Evolutionary conservation across 1,140 invertebrate genomes (phyloP), one percentile per base, ranked within the genome.

Genomic region (Aricia agestis): DNA sequence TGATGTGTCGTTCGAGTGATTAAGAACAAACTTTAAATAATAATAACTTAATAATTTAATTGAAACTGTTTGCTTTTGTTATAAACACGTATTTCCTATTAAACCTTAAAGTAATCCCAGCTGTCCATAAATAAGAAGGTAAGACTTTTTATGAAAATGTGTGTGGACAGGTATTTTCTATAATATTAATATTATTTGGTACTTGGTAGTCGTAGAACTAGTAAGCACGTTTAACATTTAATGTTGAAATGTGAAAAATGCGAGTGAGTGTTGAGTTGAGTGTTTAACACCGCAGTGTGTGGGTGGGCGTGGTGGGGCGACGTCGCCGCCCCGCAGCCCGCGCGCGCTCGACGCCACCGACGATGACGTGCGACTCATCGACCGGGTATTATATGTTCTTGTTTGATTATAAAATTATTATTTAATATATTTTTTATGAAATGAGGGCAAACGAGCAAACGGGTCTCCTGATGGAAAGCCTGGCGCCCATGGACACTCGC

Each of bases 101-200:
- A 25, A 25, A 25, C n/a, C n/a, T n/a, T n/a, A 25, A 25, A 25
- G 25, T 25, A 25, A 25, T 25, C 3, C 25, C 25, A 25, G 25
- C 25, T 25, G 25, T 2, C 25, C 25, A 25, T 25, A 25, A 25
- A 25, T 25, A 25, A 25, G 25, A 36, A 36, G 36, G 36, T 36
- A 52, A 52, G 45, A 15, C 18, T 66, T 72, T 52, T 45, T 59
- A 67, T n/a, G n/a, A n/a, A 66, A 72, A 66, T 73, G 71, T 79
- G 78, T 82, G 81, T 83, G 82, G 82, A 80, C 82, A 67, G 67
- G 32, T 73, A 9, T 42, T 36, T 36, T 36, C 36, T 36, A 6
- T 18, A 10, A 70, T 45, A 58, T 59, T 70, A 75, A 42, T 68
- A 66, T 42, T 66, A 18, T 7, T 10, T n/a, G n/a, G n/a, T n/a